A percentile compares a stretch with the other conserved stretches of the same genome.
Evolutionary conservation across 1,140 invertebrate genomes (phyloP).

Genomic region (Xylocopa sonorina): DNA sequence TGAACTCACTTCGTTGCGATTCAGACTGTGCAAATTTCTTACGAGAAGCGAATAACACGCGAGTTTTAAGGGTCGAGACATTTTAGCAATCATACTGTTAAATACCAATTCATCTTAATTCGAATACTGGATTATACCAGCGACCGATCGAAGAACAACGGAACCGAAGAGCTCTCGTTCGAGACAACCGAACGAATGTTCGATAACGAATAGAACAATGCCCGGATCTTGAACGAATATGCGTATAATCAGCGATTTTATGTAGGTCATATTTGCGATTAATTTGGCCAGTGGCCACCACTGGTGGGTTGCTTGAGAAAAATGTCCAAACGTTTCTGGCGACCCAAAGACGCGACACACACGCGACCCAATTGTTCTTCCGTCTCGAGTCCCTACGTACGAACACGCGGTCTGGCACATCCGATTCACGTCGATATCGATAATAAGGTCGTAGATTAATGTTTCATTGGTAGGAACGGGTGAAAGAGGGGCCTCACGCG

Average conservation of each 20-base stretch:
- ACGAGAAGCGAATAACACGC: too few relatives aligned
- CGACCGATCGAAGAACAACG: not conserved
- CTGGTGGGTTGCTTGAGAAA: not conserved
- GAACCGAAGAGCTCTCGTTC: not conserved
- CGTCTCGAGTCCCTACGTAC: constrained; percentile 8
- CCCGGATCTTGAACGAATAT: not conserved
- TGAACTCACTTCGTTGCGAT: too few relatives aligned
- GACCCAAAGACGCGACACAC: constrained; percentile 33
- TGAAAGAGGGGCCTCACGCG: too few relatives aligned
- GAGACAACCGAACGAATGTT: not conserved
- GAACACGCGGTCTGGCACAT: not conserved
- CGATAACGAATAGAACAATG: not conserved
- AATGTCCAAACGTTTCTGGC: constrained; percentile 32
- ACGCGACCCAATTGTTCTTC: constrained; percentile 40
- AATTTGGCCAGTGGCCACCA: constrained; percentile 24
- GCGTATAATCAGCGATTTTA: constrained; percentile 30
- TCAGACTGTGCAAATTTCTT: too few relatives aligned
- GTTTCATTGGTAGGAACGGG: not conserved
- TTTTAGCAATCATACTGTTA: too few relatives aligned
- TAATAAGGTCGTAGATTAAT: constrained; percentile 14
- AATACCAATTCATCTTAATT: not conserved
- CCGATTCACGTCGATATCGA: constrained; percentile 2
- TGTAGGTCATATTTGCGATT: constrained; percentile 30
- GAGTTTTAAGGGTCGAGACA: too few relatives aligned
- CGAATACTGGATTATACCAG: too few relatives aligned